Conservation (phyloP, 2,888 invertebrate genomes). For the Schizaphis graminum region DNA sequence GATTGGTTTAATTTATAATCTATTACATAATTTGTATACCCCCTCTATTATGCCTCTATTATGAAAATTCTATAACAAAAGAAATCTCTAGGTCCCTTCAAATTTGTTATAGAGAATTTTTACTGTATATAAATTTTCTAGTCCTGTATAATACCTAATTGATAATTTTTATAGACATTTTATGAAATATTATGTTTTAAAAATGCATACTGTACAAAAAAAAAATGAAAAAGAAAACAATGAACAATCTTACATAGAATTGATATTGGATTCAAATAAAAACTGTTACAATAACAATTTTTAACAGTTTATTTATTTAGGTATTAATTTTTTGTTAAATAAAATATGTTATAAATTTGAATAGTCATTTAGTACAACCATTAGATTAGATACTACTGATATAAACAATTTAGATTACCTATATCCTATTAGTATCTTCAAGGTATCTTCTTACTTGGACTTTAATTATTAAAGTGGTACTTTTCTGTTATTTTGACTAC, state of each 20-base stretch:
- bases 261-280: not conserved
- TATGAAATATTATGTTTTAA: not conserved
- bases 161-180: not conserved
- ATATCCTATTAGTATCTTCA: not conserved
- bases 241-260: not conserved
- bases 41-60: too few relatives aligned
- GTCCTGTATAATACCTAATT: not conserved
- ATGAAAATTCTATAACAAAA: too few relatives aligned
- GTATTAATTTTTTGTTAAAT: not conserved
- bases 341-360: not conserved
- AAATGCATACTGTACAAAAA: not conserved
- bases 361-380: not conserved
- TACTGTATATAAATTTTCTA: not conserved
- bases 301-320: not conserved
- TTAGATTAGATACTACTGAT: not conserved
- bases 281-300: not conserved
- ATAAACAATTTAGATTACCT: not conserved
- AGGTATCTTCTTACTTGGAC: not conserved
- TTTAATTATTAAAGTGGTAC: not conserved
- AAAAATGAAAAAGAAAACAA: not conserved
- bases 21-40: too few relatives aligned
- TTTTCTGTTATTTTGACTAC: not conserved
- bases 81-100: too few relatives aligned
- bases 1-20: too few relatives aligned
- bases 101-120: too few relatives aligned